These are phyloP conservation scores for Cyprinodon tularosa DNA, from an alignment of 2,113 vertebrate genomes.

Conservation along the genomic window DNA sequence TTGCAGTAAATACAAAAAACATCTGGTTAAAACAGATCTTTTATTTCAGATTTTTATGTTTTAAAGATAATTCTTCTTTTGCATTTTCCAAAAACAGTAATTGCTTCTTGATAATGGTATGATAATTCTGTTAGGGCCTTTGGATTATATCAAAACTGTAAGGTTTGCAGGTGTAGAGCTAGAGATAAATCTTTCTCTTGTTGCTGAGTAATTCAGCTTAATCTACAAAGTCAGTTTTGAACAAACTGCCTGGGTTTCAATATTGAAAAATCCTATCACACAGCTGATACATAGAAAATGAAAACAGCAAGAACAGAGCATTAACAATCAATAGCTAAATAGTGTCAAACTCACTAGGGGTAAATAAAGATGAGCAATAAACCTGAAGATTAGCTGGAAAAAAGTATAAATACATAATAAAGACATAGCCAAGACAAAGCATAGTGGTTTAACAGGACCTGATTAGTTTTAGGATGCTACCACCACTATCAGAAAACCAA, in stretches of 20 bases:
- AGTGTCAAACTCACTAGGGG: not conserved
- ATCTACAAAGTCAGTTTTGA: not conserved
- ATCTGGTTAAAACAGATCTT: not conserved
- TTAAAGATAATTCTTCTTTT: not conserved
- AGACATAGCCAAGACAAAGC: not conserved
- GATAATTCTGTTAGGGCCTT: not conserved
- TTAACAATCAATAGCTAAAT: not conserved
- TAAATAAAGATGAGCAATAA: not conserved
- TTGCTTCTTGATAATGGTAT: too few relatives aligned
- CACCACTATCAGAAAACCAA: not conserved
- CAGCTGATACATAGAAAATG: not conserved
- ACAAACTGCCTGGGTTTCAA: not conserved
- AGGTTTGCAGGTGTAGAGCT: not conserved
- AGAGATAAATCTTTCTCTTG: too few relatives aligned
- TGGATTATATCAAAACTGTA: not conserved
- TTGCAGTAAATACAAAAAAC: not conserved
- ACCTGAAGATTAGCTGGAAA: not conserved
- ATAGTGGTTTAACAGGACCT: not conserved
- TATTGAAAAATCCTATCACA: not conserved
- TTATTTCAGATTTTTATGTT: not conserved
- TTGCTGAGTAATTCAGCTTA: not conserved
- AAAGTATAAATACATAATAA: not conserved
- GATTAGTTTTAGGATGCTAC: not conserved
- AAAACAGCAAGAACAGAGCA: not conserved
- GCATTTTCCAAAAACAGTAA: not conserved